Base-by-base conservation (phyloP, 2,113 vertebrate genomes). In the Cyprinodon variegatus region DNA sequence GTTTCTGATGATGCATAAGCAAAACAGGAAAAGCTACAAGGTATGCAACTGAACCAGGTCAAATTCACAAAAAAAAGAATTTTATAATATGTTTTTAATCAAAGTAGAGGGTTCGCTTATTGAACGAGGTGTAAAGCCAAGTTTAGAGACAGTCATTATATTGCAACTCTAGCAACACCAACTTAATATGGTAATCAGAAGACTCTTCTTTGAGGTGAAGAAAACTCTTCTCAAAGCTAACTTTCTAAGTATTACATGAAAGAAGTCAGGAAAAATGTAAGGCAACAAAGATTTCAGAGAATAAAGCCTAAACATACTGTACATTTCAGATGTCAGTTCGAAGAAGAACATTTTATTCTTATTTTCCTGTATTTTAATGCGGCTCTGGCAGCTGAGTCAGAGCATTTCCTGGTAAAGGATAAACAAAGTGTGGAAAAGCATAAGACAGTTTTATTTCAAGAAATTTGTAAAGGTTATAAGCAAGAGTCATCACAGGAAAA, bases 71-170 rank as follows among this genome's bases (percentile, higher is more conserved):
- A 57, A 68, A 79, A 3, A 61, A 76, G 78, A 74, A 29, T 29
- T 29, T 83, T 88, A 88, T 78, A 74, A 88, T 66, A 65, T 59
- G 63, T 69, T 79, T 76, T 86, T 72, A 74, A 86, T 87, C 83
- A 88, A 86, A 89, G 78, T 50, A 63, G 76, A 45, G 17, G 29
- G 7, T n/a, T 43, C 0, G 17, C 73, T 82, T 61, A 67, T 40
- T 53, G 61, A 84, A 83, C 84, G 79, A 85, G 59, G 74, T 71
- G 68, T 76, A 50, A 83, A 78, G 41, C 78, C 70, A 82, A 53
- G 62, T 48, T 43, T 61, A 46, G 61, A 75, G 50, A 53, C 15
- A 72, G 72, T 53, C 50, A 53, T 53, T 53, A 7, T 20, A 17
- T 17, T 53, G 15, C 50, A 17, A 50, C 4, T 15, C 3, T 15